phyloP scores from a whole-genome alignment of 2,113 vertebrate species.

The Callospermophilus lateralis region DNA sequence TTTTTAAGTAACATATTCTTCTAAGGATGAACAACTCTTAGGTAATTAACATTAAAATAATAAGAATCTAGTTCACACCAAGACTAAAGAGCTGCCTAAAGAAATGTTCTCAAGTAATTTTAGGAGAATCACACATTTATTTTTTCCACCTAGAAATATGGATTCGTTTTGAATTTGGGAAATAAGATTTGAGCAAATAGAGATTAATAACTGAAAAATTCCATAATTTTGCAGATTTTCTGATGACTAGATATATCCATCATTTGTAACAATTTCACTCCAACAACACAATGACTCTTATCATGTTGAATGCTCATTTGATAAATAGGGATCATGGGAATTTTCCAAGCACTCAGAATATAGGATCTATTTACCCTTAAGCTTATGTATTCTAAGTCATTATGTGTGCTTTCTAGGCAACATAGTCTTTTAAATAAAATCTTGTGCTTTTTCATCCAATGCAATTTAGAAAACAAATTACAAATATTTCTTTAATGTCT shows the following conservation, averaged over 20 bases:
- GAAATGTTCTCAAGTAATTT: constrained; percentile 1
- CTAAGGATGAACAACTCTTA: not conserved
- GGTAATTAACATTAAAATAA: not conserved
- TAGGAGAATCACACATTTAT: not conserved
- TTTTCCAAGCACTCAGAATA: not conserved
- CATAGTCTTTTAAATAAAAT: not conserved
- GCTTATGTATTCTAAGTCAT: not conserved
- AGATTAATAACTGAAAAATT: not conserved
- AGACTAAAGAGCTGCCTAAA: not conserved
- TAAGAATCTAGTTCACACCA: not conserved
- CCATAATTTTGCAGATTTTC: not conserved
- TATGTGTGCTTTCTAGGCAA: not conserved
- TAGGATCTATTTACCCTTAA: constrained; percentile 1
- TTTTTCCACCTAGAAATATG: not conserved
- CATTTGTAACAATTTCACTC: not conserved
- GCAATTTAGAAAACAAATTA: constrained; percentile 29
- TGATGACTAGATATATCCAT: not conserved
- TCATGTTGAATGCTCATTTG: not conserved
- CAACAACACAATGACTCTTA: not conserved
- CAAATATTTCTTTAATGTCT: not conserved
- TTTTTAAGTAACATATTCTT: not conserved
- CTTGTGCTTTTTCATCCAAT: not conserved
- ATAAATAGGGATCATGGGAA: not conserved
- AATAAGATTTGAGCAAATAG: not conserved
- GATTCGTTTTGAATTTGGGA: not conserved